Base-by-base conservation (phyloP, 2,888 invertebrate species). In the Clitarchus hookeri region DNA sequence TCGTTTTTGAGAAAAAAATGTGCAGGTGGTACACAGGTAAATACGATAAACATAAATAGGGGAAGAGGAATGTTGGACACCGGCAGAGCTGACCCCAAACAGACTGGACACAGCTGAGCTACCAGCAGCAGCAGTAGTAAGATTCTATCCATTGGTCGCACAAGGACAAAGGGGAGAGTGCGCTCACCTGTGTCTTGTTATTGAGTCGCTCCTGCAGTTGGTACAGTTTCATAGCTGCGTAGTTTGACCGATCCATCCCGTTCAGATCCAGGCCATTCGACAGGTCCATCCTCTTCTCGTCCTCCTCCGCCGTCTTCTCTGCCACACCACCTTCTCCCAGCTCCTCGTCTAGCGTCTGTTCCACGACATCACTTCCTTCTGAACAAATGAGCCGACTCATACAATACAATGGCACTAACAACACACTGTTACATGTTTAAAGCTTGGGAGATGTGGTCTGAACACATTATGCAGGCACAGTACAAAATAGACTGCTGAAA, bases 171-270 rank as follows among this genome's bases (percentile, higher is more conserved):
- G 48, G 65, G 11, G 65, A 16, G 65, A 19, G 53, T 19, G 1
- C 65, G 36, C 88, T 86, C 90, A 94, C 94, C 92, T 95, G 95
- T 90, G 93, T 95, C 92, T 98, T 98, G 90, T 97, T 97, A 90
- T 94, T 95, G 87, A 98, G 94, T 90, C 96, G 95, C 90, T 97
- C 97, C 89, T 97, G 96, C 86, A 98, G 91, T 90, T 96, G 96
- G 90, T 97, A 96, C 8, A 98, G 92, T 91, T 97, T 97, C 89
- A 95, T 93, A 85, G 96, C 93, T 0, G 97, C 96, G 91, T 96
- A 97, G 86, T 95, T 96, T 2, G 96, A 96, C 91, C 97, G 96
- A 89, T 97, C 96, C 12, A 65, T 65, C 44, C 84, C 84, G 27
- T 44, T 36, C 44, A 82, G 23, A 16, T 84, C 44, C 27, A 83